Evolutionary conservation across 2,797 vertebrate species (phyloP), one percentile per base, ranked within the genome.

Genomic region (Taenioides sp.): DNA sequence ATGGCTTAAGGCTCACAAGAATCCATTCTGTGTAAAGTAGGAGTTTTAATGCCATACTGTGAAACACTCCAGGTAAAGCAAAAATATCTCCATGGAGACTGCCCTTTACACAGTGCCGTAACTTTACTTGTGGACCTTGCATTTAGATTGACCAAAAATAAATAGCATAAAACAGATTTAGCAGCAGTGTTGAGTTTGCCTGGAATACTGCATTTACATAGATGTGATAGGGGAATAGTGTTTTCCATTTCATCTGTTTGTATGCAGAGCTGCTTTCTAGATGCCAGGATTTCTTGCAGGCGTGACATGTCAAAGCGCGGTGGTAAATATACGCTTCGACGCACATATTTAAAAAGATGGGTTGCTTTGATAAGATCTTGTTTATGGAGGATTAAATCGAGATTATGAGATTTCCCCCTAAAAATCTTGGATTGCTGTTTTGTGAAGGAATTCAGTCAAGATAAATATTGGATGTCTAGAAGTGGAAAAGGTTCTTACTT

Each of bases 311-410:
- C 34, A 20, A 79, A 70, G 71, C 67, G 67, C 71, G 17, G 40
- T 59, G 62, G 74, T 71, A 40, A 75, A 84, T 78, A 49, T 65
- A 71, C 20, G 66, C 81, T 76, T 74, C 54, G 67, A 1, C 74
- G 71, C 71, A 79, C 71, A 65, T 81, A 74, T 80, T 58, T 75
- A 82, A 83, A 74, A 68, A 78, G 23, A 72, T 0, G 50, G 69
- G 74, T 75, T 70, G 72, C 71, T 40, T n/a, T 28, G 31, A 74
- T 40, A 52, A 68, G 18, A 57, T 66, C 65, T 52, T 52, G 47
- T 59, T 47, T 23, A 50, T 17, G 67, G 62, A 69, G 72, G 74
- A 72, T 79, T 76, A 63, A 40, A 34, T 52, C 40, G 23, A 74
- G 62, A 79, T 73, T 69, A 75, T 74, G 25, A 78, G 70, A 76